Percentiles rank a stretch among this genome's conserved stretches.
Evolutionary conservation across 1,140 invertebrate genomes (phyloP).

Genomic region (Dendroctonus ponderosae): DNA sequence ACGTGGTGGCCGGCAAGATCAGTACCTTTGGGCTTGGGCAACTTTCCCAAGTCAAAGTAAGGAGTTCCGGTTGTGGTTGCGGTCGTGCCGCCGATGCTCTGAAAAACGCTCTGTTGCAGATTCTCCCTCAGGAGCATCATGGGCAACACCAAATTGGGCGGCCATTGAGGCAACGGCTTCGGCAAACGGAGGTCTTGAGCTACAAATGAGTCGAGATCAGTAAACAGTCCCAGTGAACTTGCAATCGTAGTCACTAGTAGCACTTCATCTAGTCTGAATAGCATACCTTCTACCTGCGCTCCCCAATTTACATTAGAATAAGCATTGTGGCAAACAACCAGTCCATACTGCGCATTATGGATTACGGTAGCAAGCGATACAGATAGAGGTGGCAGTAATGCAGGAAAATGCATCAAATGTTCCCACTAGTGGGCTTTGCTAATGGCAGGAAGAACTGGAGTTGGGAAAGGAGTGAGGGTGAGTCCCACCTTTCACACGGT

Average conservation of each 20-base stretch:
- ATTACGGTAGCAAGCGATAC: background rate
- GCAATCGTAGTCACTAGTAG: background rate
- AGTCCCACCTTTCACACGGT: too few relatives aligned
- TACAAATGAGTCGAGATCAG: slow-evolving; percentile 39
- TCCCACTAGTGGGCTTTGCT: too few relatives aligned
- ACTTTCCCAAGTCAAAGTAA: slow-evolving; percentile 18
- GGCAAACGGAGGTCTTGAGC: slow-evolving; percentile 46
- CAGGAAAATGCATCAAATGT: too few relatives aligned
- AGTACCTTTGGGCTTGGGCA: slow-evolving; percentile 16
- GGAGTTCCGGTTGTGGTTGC: slow-evolving; percentile 12
- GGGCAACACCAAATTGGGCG: slow-evolving; percentile 47
- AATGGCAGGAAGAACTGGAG: too few relatives aligned
- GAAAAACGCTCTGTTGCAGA: slow-evolving; percentile 49
- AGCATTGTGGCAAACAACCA: background rate
- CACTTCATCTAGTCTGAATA: background rate
- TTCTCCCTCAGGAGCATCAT: slow-evolving; percentile 50
- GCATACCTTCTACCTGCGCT: background rate
- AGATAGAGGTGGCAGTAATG: too few relatives aligned
- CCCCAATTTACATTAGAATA: background rate
- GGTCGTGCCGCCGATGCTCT: slow-evolving; percentile 27
- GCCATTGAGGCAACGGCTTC: slow-evolving; percentile 44
- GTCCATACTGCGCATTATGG: background rate
- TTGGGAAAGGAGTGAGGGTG: too few relatives aligned
- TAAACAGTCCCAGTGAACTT: background rate
- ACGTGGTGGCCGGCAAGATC: background rate